Evolutionary conservation across 2,888 invertebrate genomes (phyloP).

Genomic region (Chrysina gloriosa): DNA sequence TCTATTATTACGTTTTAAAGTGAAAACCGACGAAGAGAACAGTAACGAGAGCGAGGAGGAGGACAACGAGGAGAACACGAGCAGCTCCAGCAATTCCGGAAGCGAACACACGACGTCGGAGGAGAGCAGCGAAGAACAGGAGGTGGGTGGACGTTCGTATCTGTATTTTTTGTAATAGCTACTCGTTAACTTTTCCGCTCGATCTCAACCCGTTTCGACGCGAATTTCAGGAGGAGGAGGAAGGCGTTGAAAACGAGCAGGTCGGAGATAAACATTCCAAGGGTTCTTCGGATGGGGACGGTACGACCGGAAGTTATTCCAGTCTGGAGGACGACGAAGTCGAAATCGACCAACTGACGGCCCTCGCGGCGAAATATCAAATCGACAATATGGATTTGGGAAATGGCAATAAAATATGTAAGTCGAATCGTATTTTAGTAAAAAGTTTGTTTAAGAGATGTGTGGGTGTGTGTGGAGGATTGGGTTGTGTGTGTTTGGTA

Average conservation of each 20-base stretch:
- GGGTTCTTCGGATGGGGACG: slow-evolving; percentile 65
- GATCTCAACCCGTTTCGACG: background rate
- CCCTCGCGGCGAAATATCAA: slow-evolving; percentile 62
- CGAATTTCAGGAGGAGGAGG: slow-evolving; percentile 52
- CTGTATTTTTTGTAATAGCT: background rate
- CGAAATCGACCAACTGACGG: slow-evolving; percentile 62
- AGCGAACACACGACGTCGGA: slow-evolving; percentile 56
- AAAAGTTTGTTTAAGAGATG: too few relatives aligned
- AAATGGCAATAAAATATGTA: slow-evolving; percentile 65
- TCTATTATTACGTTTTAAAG: slow-evolving; percentile 34
- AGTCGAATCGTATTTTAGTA: slow-evolving; percentile 45
- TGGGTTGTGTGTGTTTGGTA: too few relatives aligned
- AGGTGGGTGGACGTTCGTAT: slow-evolving; percentile 51
- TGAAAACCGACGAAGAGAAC: slow-evolving; percentile 53
- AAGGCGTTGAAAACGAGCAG: slow-evolving; percentile 53
- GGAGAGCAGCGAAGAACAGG: slow-evolving; percentile 62
- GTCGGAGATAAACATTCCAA: slow-evolving; percentile 60
- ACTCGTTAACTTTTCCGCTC: background rate
- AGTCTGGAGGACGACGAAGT: slow-evolving; percentile 69
- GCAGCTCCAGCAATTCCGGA: slow-evolving; percentile 56
- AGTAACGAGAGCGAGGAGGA: slow-evolving; percentile 61
- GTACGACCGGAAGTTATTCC: slow-evolving; percentile 68
- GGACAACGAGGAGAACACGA: slow-evolving; percentile 57
- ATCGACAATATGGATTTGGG: slow-evolving; percentile 64
- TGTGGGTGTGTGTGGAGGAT: too few relatives aligned